Base-by-base conservation (phyloP, 2,888 invertebrate species). In the Plebejus melissa region DNA sequence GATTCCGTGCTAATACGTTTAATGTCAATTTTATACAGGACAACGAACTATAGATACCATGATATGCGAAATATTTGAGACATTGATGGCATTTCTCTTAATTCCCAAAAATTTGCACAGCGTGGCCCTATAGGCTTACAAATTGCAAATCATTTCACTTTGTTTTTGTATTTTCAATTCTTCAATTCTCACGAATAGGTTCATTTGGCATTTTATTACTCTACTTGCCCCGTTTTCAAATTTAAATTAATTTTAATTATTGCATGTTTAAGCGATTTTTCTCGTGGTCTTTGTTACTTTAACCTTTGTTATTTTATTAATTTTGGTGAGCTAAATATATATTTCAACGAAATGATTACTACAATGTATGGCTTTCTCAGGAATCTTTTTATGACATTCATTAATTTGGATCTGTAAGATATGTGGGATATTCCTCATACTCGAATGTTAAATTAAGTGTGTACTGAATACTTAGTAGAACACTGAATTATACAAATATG, bases 1-100 rank as follows among this genome's bases (percentile, higher is more conserved):
- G 72, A 32, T 54, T 72, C 22, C 32, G 13, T 72, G 46, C 46
- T 46, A 71, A 71, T 46, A 46, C 41, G 11, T 65, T 36, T 65
- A 65, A 36, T 65, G 65, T 1, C 65, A 13, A 65, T 65, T 65
- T 65, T 65, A 65, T 65, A 65, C 65, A 65, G 32, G 65, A 36
- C 65, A 32, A 16, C 36, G 65, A 65, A 65, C 65, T 36, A 32
- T 65, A 32, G 32, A 32, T 32, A 22, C 28, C 22, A 58, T 46
- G 46, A 2, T 46, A 41, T 41, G 41, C 46, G 9, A 46, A 41
- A 46, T 9, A 54, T 54, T 54, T 54, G 16, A 54, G 54, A 54
- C 13, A 54, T n/a, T 58, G 1, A n/a, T 58, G 22, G 22, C 58
- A 58, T 58, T 58, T 58, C 58, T 28, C 13, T 58, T 65, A 9